Percentiles rank a stretch among this genome's conserved stretches.
These are phyloP conservation scores for Brachyptera putata DNA, from an alignment of 2,888 invertebrate species.

Conservation along the genomic window DNA sequence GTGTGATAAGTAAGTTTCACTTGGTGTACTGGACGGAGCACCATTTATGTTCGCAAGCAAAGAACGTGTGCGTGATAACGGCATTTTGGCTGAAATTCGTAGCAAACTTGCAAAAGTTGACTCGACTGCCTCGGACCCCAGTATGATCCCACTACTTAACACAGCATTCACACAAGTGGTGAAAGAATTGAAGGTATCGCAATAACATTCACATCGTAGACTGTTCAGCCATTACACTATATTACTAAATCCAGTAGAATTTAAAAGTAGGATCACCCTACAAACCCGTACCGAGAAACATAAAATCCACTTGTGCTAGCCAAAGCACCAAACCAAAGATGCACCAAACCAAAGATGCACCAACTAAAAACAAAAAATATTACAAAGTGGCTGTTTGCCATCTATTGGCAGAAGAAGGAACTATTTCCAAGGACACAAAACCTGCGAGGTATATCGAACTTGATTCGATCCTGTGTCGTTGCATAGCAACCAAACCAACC, in stretches of 20 bases:
- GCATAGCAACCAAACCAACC: conserved; percentile 8
- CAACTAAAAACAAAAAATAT: neutral
- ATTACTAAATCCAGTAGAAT: too few species aligned
- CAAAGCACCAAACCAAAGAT: neutral
- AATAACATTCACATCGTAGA: too few species aligned
- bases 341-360: neutral
- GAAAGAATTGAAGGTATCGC: too few species aligned
- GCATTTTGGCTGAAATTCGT: conserved; percentile 39
- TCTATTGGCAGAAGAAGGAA: neutral
- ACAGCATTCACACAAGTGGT: too few species aligned
- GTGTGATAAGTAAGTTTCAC: conserved; percentile 38
- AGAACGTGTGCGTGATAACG: conserved; percentile 45
- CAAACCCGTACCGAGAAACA: too few species aligned
- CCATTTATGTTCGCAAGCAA: conserved; percentile 45
- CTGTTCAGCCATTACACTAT: too few species aligned
- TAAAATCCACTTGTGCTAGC: conserved; percentile 1
- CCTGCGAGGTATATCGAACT: neutral
- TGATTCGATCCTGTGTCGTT: neutral
- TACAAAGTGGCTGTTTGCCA: neutral
- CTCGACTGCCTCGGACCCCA: neutral
- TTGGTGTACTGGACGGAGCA: conserved; percentile 39
- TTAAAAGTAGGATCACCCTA: too few species aligned
- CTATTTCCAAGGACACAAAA: neutral
- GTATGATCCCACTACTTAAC: too few species aligned
- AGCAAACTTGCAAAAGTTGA: neutral